A percentile compares a stretch with the other conserved stretches of the same genome.
Evolutionary conservation across 2,888 invertebrate species (phyloP).

Genomic region (Volucella inanis): DNA sequence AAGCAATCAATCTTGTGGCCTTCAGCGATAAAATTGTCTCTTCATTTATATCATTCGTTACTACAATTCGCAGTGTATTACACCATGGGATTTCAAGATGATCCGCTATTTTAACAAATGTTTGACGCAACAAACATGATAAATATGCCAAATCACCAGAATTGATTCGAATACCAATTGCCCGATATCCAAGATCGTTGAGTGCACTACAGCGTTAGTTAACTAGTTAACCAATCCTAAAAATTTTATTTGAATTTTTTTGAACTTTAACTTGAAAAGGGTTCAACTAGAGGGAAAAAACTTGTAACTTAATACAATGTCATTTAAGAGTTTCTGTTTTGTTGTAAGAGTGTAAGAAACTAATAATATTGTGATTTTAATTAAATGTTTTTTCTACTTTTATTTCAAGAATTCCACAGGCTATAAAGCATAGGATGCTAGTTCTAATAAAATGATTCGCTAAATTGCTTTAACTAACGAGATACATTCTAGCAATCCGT

Average conservation of each 20-base stretch:
- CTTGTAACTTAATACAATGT: not conserved
- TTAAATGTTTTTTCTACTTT: not conserved
- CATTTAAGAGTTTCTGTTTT: constrained; percentile 1
- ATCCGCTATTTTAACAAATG: constrained; percentile 90
- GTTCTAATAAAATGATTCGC: too few species aligned
- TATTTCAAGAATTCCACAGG: not conserved
- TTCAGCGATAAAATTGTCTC: constrained; percentile 97
- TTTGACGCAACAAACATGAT: constrained; percentile 92
- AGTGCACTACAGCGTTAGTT: constrained; percentile 98
- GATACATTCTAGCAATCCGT: too few species aligned
- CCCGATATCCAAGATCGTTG: constrained; percentile 93
- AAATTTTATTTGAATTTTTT: constrained; percentile 20
- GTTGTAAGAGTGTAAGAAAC: constrained; percentile 21
- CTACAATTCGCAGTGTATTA: constrained; percentile 93
- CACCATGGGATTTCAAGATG: constrained; percentile 94
- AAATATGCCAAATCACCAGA: constrained; percentile 98
- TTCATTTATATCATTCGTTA: constrained; percentile 99
- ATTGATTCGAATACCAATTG: constrained; percentile 96
- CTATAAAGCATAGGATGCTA: constrained; percentile 28
- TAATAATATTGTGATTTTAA: constrained; percentile 1
- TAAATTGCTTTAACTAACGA: not conserved
- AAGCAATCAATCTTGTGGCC: constrained; percentile 98
- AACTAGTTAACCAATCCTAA: constrained; percentile 96
- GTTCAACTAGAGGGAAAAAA: not conserved
- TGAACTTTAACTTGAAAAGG: constrained; percentile 18